phyloP scores from a whole-genome alignment of 2,797 vertebrate genomes.

The Salarias fasciatus region DNA sequence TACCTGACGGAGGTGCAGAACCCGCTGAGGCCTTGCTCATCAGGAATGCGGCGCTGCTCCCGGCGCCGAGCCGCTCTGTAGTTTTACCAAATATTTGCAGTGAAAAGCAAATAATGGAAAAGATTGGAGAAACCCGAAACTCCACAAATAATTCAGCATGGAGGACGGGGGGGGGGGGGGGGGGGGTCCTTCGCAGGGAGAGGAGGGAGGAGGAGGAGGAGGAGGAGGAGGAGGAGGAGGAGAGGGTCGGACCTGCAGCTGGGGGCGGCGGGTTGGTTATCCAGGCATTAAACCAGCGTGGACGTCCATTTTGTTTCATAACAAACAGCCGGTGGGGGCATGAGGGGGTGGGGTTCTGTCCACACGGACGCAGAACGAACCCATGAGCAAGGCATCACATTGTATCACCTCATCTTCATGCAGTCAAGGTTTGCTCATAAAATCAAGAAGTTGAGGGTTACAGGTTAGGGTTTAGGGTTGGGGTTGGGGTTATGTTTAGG shows the following conservation, averaged over 20 bases:
- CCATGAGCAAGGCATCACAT: too few species aligned
- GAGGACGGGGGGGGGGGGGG: constrained; percentile 49
- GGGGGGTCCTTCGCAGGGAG: constrained; percentile 53
- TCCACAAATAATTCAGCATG: constrained; percentile 73
- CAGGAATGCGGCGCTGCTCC: constrained; percentile 46
- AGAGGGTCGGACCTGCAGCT: constrained; percentile 61
- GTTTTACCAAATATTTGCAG: constrained; percentile 79
- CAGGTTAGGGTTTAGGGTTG: too few species aligned
- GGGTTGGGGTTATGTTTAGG: too few species aligned
- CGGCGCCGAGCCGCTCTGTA: constrained; percentile 37
- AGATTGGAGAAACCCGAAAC: constrained; percentile 77
- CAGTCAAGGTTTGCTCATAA: background rate
- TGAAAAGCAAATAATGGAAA: constrained; percentile 77
- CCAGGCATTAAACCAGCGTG: constrained; percentile 73
- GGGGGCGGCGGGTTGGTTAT: constrained; percentile 73
- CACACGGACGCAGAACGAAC: constrained; percentile 9
- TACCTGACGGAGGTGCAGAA: background rate
- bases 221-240: constrained; percentile 49
- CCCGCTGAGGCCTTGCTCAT: constrained; percentile 10
- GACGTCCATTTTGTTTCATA: constrained; percentile 61
- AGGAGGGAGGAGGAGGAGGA: constrained; percentile 50
- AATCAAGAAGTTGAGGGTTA: background rate
- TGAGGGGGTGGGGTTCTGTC: constrained; percentile 11
- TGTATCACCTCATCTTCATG: too few species aligned
- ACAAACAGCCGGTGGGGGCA: constrained; percentile 53